Conservation (phyloP, 2,888 invertebrate species). For the Stenchaetothrips biformis region DNA sequence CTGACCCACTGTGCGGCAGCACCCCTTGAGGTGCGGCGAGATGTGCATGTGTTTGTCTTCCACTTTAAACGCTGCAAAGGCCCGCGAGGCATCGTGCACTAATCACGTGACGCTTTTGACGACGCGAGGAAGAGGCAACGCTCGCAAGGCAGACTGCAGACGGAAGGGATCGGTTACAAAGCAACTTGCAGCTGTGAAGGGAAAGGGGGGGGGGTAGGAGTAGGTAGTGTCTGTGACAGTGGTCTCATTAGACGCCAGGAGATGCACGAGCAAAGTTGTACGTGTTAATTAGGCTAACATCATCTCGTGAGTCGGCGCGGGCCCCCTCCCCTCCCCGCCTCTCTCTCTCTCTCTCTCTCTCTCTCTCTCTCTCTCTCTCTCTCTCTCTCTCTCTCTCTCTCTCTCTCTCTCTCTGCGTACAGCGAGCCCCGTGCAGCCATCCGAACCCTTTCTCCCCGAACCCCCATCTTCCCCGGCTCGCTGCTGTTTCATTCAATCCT, state of each 20-base stretch:
- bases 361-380: background rate
- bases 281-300: constrained; percentile 23
- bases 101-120: too few relatives aligned
- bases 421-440: too few relatives aligned
- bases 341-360: background rate
- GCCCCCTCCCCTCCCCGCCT: background rate
- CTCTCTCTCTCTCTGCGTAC: background rate
- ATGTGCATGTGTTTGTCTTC: too few relatives aligned
- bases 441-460: too few relatives aligned
- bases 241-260: constrained; percentile 20
- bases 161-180: background rate
- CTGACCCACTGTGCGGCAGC: too few relatives aligned
- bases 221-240: background rate
- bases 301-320: background rate
- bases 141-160: background rate
- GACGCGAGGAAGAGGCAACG: too few relatives aligned
- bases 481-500: too few relatives aligned
- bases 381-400: background rate
- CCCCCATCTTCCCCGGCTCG: too few relatives aligned
- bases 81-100: too few relatives aligned
- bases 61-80: too few relatives aligned
- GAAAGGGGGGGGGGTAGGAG: background rate
- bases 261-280: constrained; percentile 21
- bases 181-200: background rate
- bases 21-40: too few relatives aligned